Evolutionary conservation across 2,888 invertebrate species (phyloP), one percentile per base, ranked within the genome.

Genomic region (Zygogramma bicolorata): DNA sequence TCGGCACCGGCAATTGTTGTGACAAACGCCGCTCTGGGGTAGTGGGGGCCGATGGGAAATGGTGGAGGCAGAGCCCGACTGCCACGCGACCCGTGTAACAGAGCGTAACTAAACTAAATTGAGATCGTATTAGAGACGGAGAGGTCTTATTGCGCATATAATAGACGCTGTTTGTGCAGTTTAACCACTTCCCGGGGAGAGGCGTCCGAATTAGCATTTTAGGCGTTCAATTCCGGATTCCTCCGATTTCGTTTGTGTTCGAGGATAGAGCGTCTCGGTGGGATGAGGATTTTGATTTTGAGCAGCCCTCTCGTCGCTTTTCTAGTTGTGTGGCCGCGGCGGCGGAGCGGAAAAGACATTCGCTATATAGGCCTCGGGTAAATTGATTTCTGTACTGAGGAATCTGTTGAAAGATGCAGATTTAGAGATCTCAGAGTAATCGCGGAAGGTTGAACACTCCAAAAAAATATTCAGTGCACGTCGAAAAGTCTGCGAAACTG

Each of bases 51-150:
- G 87, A 78, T 88, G 88, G 76, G 88, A 18, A 27, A 31, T 15
- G 67, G 53, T 59, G 68, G 88, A 77, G 88, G 87, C 81, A 63
- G n/a, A n/a, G 88, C 83, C 81, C 84, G 85, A 86, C 86, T 86
- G 87, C 86, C 87, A 88, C 87, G 86, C 87, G 87, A 87, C 86
- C 87, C 86, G 86, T 85, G 85, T 87, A 88, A 88, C 88, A 88
- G 88, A 88, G 87, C 88, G 87, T 85, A 87, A 88, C 88, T 88
- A 88, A 88, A 88, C 87, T 87, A 88, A 88, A 88, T 88, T 87
- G 88, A 88, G 88, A 88, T 87, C 87, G 87, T 87, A 87, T 88
- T 88, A 87, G 87, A 86, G 85, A 82, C 84, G 86, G 86, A 85
- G 86, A 85, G 85, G 86, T 87, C 87, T 87, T 87, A 87, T 87